Evolutionary conservation across 92 coral and sea anemone genomes (phyloP).

Genomic region (Heliopora coerulea): DNA sequence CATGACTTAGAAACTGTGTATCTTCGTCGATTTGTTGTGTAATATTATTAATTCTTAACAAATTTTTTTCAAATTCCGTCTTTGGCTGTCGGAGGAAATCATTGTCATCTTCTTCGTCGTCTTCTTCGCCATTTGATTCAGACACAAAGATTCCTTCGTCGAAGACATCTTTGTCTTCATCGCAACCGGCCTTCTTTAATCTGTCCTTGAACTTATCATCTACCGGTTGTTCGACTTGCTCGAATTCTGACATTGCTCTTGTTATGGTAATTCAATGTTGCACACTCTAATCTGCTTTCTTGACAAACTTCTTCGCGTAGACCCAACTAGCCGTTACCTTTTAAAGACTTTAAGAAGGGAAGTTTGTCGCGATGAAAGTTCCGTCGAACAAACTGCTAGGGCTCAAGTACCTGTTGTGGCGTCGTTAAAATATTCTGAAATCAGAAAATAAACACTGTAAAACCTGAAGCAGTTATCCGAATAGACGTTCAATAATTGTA

Average conservation of each 20-base stretch:
- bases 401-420: background rate
- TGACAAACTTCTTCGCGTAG: background rate
- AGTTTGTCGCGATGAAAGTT: too few species aligned
- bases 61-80: constrained; percentile 24
- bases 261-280: too few species aligned
- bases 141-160: constrained; percentile 7
- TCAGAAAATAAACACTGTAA: background rate
- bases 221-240: background rate
- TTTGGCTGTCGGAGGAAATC: constrained; percentile 4
- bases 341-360: too few species aligned
- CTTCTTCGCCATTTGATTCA: background rate
- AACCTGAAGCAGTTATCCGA: background rate
- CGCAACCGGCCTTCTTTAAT: too few species aligned
- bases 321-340: too few species aligned
- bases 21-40: constrained; percentile 22
- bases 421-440: background rate
- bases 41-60: constrained; percentile 13
- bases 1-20: constrained; percentile 32
- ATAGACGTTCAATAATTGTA: background rate
- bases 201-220: background rate
- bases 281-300: background rate
- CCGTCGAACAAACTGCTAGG: too few species aligned
- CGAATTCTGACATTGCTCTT: background rate
- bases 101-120: background rate
- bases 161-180: background rate